These are phyloP conservation scores for Tachysurus fulvidraco DNA, from an alignment of 2,113 vertebrate species.

Conservation along the genomic window DNA sequence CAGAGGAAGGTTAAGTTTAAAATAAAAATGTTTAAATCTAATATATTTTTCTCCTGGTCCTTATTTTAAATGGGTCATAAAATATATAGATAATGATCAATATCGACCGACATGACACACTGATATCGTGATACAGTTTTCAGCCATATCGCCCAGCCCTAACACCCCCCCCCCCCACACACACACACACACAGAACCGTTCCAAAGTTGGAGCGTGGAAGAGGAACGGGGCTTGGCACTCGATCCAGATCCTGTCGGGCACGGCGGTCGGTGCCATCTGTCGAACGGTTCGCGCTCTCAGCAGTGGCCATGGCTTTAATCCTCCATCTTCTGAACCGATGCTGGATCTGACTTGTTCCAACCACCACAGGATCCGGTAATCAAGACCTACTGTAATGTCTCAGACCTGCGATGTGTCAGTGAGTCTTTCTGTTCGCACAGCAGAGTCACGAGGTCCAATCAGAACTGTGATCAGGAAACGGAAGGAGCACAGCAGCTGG, in stretches of 20 bases:
- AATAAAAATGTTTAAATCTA: no score
- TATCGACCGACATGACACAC: no score
- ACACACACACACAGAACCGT: no score
- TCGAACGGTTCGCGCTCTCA: conserved; percentile 47
- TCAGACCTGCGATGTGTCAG: neutral
- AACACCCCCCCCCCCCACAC: no score
- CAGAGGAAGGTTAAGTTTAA: no score
- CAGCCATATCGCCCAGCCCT: no score
- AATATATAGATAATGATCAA: no score
- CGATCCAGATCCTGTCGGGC: conserved; percentile 28
- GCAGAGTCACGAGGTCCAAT: neutral
- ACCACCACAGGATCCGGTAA: neutral
- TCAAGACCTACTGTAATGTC: neutral
- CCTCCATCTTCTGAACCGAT: conserved; percentile 40
- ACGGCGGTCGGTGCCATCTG: conserved; percentile 45
- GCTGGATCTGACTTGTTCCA: neutral
- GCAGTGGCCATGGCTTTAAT: conserved; percentile 44
- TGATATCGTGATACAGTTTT: no score
- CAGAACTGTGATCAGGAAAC: neutral
- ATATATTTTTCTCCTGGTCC: no score
- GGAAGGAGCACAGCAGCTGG: neutral
- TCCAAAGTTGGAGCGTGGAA: neutral
- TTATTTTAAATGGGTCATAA: no score
- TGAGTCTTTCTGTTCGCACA: neutral
- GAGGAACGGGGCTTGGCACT: conserved; percentile 44